phyloP scores from a whole-genome alignment of 2,888 invertebrate species.

The Parascotia fuliginaria region DNA sequence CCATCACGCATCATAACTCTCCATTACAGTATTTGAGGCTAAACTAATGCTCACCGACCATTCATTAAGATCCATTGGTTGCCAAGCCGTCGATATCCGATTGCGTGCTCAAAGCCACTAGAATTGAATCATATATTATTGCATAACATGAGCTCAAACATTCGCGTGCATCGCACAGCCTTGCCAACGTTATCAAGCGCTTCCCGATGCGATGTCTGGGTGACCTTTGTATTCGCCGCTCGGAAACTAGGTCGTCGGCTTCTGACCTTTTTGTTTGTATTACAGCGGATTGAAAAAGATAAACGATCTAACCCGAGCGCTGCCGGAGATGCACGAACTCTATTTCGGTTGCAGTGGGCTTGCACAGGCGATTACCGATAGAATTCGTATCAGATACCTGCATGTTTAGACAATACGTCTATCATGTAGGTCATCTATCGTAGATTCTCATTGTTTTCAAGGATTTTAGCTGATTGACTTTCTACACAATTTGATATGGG shows the following conservation, averaged over 20 bases:
- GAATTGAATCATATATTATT: slow-evolving; percentile 47
- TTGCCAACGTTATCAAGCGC: slow-evolving; percentile 74
- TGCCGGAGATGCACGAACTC: slow-evolving; percentile 58
- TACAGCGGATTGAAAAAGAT: slow-evolving; percentile 69
- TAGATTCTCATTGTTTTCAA: slow-evolving; percentile 14
- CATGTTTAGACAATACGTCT: slow-evolving; percentile 39
- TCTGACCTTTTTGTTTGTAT: slow-evolving; percentile 82
- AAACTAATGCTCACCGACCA: slow-evolving; percentile 23
- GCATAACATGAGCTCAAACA: slow-evolving; percentile 57
- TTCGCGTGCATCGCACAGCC: slow-evolving; percentile 65
- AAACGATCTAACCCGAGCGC: slow-evolving; percentile 63
- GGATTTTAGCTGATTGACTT: slow-evolving; percentile 16
- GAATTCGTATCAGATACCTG: slow-evolving; percentile 44
- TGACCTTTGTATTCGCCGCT: slow-evolving; percentile 75
- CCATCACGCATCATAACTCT: slow-evolving; percentile 5
- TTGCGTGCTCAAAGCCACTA: slow-evolving; percentile 43
- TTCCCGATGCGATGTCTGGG: slow-evolving; percentile 77
- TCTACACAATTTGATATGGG: slow-evolving; percentile 20
- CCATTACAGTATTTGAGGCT: not conserved
- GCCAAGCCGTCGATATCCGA: slow-evolving; percentile 21
- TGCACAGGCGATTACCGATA: slow-evolving; percentile 41
- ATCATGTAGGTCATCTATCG: slow-evolving; percentile 42
- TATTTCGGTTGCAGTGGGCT: slow-evolving; percentile 65
- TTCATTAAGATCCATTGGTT: slow-evolving; percentile 20
- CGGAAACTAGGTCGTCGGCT: slow-evolving; percentile 80